Evolutionary conservation across 2,888 invertebrate genomes (phyloP), one percentile per base, ranked within the genome.

Genomic region (Mimas tiliae): DNA sequence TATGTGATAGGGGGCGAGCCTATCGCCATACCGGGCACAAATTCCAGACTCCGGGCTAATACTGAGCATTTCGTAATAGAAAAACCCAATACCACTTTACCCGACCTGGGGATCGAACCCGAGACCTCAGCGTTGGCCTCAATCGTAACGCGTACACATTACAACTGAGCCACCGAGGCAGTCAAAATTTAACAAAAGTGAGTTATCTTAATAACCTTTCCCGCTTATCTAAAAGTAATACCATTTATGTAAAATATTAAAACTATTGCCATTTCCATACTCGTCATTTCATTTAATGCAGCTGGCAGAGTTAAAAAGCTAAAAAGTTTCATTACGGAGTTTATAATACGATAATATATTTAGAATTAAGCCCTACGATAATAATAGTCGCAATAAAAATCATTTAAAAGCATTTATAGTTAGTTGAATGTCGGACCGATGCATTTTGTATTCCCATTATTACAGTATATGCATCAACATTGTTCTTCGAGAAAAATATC

Each of bases 321-420:
- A 58, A 55, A 58, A 58, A 63, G 47, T 67, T 67, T 45, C 63
- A 64, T 65, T 48, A 47, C 48, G 45, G 34, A 51, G 42, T 58
- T 42, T 42, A 58, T 58, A 58, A 42, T 53, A 53, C 58, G 66
- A 63, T 65, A 53, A 63, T 51, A 68, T 65, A 68, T 48, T 67
- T 66, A 65, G 62, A 66, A 62, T 63, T 62, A 63, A 68, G 64
- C 50, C 68, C 42, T 62, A 48, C 53, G 58, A 69, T 64, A 65
- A 71, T 71, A 69, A 69, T 68, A 65, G 65, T 63, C 65, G 51
- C 68, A 55, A 70, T 72, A 71, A 73, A 74, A 69, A 75, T 65
- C 67, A 68, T 69, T 70, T 70, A 71, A 69, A 69, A 65, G 65
- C 67, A 67, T 69, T 70, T 70, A 73, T 73, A 72, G 75, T 72